These are phyloP conservation scores for Eretmocerus hayati DNA, from an alignment of 2,888 invertebrate genomes.

Conservation along the genomic window DNA sequence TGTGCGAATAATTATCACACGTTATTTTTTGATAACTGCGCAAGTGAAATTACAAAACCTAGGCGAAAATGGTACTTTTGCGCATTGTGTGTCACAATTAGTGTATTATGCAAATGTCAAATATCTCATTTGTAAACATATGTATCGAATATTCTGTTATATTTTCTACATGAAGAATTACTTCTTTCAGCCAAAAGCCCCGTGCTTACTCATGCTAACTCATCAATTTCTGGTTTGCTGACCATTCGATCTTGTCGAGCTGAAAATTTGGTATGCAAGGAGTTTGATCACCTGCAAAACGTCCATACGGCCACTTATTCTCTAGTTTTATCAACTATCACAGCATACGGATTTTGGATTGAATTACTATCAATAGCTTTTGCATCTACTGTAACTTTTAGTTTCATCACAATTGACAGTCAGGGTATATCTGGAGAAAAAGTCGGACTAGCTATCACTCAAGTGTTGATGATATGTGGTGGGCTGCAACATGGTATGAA, in stretches of 20 bases:
- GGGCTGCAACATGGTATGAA: constrained; percentile 57
- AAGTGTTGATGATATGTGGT: constrained; percentile 66
- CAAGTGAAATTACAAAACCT: too few relatives aligned
- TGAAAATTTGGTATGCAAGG: constrained; percentile 64
- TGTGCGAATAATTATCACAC: too few relatives aligned
- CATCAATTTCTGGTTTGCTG: constrained; percentile 76
- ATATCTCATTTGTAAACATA: too few relatives aligned
- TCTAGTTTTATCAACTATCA: constrained; percentile 54
- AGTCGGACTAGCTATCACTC: constrained; percentile 67
- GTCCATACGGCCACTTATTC: constrained; percentile 60
- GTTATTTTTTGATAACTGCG: too few relatives aligned
- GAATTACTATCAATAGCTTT: constrained; percentile 58
- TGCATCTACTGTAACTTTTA: constrained; percentile 45
- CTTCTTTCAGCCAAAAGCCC: constrained; percentile 59
- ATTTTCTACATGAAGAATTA: too few relatives aligned
- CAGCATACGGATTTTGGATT: constrained; percentile 61
- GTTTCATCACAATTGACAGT: constrained; percentile 8
- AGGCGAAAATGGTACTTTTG: too few relatives aligned
- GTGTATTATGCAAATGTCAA: too few relatives aligned
- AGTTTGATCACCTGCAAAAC: constrained; percentile 69
- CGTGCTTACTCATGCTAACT: constrained; percentile 83
- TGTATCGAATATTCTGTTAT: too few relatives aligned
- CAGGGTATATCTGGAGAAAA: constrained; percentile 60
- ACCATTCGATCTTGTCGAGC: constrained; percentile 78
- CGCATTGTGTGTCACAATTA: too few relatives aligned